Evolutionary conservation across 2,888 invertebrate species (phyloP).

Genomic region (Phyto melanocephala): DNA sequence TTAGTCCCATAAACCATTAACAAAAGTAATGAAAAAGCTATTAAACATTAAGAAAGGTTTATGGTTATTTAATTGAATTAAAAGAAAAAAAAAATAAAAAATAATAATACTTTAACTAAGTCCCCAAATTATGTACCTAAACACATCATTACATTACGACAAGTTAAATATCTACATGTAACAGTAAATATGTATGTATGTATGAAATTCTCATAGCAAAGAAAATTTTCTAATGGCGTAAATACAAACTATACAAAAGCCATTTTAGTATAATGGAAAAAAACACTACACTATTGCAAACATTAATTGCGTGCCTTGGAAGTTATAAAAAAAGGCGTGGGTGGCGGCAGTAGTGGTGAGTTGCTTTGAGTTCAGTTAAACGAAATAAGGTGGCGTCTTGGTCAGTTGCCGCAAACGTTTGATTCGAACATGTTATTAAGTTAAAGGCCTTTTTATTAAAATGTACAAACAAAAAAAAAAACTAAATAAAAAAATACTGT

Average conservation of each 20-base stretch:
- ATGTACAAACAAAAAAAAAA: neutral
- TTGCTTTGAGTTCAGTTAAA: conserved; percentile 15
- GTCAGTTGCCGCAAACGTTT: conserved; percentile 46
- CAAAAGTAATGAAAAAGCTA: too few species aligned
- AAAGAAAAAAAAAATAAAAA: too few species aligned
- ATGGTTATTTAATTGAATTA: too few species aligned
- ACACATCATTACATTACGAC: too few species aligned
- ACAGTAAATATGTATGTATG: too few species aligned
- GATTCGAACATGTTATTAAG: conserved; percentile 30
- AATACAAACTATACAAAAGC: conserved; percentile 15
- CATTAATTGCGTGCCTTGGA: conserved; percentile 50
- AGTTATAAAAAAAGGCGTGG: conserved; percentile 50
- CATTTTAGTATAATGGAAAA: conserved; percentile 10
- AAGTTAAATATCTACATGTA: too few species aligned
- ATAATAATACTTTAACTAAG: too few species aligned
- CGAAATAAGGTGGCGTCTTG: conserved; percentile 55
- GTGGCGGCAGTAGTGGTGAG: conserved; percentile 25
- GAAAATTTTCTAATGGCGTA: conserved; percentile 18
- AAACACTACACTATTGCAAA: conserved; percentile 31
- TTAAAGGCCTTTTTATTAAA: conserved; percentile 28
- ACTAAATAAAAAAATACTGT: conserved; percentile 5
- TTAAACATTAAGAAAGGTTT: too few species aligned
- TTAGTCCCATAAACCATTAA: too few species aligned
- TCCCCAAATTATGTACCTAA: too few species aligned
- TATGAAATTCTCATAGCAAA: too few species aligned